Percentiles rank a stretch among this genome's conserved stretches.
phyloP scores from a whole-genome alignment of 2,113 vertebrate species.

The Hippolais icterina region DNA sequence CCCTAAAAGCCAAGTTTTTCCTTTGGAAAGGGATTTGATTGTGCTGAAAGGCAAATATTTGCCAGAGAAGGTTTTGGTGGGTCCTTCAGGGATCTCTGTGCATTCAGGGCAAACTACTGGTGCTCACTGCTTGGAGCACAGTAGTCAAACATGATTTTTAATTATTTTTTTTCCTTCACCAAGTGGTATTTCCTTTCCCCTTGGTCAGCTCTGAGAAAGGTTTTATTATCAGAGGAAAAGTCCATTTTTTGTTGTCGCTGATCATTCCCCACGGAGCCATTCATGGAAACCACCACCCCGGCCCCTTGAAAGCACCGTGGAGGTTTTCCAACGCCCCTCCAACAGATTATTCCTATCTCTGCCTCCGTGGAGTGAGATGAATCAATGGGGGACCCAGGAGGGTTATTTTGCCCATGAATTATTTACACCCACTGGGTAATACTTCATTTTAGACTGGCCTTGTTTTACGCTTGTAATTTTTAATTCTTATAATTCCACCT shows the following conservation, averaged over 20 bases:
- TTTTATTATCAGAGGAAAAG: neutral
- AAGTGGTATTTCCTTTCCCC: neutral
- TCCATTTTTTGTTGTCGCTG: neutral
- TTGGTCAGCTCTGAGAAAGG: neutral
- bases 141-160: neutral
- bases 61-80: neutral
- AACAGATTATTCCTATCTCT: neutral
- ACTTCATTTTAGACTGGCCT: conserved; percentile 29
- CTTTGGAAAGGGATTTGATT: neutral
- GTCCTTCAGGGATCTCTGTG: neutral
- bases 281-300: neutral
- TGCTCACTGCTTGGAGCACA: neutral
- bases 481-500: conserved; percentile 55
- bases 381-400: neutral
- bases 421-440: conserved; percentile 34
- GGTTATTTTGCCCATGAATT: conserved; percentile 37
- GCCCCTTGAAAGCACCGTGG: neutral
- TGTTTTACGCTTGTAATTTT: conserved; percentile 54
- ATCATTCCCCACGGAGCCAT: neutral
- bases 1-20: neutral
- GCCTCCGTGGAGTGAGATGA: neutral
- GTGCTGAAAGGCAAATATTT: neutral
- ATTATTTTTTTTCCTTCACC: neutral
- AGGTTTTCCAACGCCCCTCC: neutral
- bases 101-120: neutral